Evolutionary conservation across 2,113 vertebrate genomes (phyloP).

Genomic region (Atlantisia rogersi): DNA sequence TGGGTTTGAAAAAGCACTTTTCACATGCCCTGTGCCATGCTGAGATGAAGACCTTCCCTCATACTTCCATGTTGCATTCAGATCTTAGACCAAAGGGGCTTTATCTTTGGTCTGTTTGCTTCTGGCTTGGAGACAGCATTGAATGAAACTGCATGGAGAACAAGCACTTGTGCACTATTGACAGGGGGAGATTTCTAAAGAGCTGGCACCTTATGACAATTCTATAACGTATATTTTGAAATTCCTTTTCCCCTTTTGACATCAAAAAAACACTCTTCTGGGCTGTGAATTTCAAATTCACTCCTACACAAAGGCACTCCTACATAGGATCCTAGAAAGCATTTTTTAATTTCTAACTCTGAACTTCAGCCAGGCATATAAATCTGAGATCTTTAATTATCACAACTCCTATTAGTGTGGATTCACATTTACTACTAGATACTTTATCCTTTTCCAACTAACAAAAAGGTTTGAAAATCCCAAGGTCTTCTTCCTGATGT

Average conservation of each 20-base stretch:
- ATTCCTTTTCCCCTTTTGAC: background rate
- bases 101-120: background rate
- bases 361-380: background rate
- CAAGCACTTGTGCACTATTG: background rate
- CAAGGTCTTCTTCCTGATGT: background rate
- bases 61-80: background rate
- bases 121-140: background rate
- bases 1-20: background rate
- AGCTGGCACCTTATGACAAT: background rate
- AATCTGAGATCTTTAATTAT: background rate
- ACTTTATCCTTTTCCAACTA: background rate
- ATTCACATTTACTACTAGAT: background rate
- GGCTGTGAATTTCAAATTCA: background rate
- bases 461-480: background rate
- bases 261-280: background rate
- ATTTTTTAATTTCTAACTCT: conserved; percentile 11
- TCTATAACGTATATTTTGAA: background rate
- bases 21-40: rapidly evolving
- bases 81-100: background rate
- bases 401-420: background rate
- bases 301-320: background rate
- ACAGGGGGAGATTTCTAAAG: background rate
- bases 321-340: background rate
- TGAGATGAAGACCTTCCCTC: background rate
- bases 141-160: background rate